Percentiles rank a stretch among this genome's conserved stretches.
phyloP scores from a whole-genome alignment of 2,797 vertebrate genomes.

The Betta splendens region DNA sequence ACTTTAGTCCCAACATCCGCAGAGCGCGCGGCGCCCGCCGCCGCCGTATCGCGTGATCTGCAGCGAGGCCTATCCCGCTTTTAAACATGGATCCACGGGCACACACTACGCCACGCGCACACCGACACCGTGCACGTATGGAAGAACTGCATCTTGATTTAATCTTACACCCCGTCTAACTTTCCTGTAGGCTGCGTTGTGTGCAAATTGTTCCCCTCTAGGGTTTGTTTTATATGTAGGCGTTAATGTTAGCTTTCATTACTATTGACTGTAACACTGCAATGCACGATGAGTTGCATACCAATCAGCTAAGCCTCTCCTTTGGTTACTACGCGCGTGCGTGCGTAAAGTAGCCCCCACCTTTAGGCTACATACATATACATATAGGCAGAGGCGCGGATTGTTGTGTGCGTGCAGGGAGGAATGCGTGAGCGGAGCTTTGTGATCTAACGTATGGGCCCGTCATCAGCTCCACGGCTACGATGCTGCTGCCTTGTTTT shows the following conservation, averaged over 20 bases:
- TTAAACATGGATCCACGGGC: conserved; percentile 14
- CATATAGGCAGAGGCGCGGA: neutral
- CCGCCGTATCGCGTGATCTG: conserved; percentile 65
- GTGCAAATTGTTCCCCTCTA: neutral
- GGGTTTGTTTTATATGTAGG: conserved; percentile 14
- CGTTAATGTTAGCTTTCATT: conserved; percentile 46
- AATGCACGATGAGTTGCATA: conserved; percentile 63
- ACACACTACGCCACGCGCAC: conserved; percentile 11
- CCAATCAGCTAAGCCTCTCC: conserved; percentile 52
- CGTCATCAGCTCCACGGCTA: conserved; percentile 9
- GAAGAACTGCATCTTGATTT: conserved; percentile 39
- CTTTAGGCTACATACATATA: neutral
- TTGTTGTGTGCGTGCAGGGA: neutral
- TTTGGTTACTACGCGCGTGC: conserved; percentile 19
- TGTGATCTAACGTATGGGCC: conserved; percentile 22
- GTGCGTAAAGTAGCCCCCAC: neutral
- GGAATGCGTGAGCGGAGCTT: conserved; percentile 1
- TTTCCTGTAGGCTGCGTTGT: neutral
- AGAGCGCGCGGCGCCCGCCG: conserved; percentile 48
- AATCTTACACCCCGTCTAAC: neutral
- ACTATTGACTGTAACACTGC: conserved; percentile 58
- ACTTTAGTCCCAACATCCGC: conserved; percentile 44
- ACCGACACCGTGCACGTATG: neutral
- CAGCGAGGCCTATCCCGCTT: conserved; percentile 45
- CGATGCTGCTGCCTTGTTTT: neutral